A percentile compares a stretch with the other conserved stretches of the same genome.
Evolutionary conservation across 2,113 vertebrate species (phyloP).

Genomic region (Hydropotes inermis): DNA sequence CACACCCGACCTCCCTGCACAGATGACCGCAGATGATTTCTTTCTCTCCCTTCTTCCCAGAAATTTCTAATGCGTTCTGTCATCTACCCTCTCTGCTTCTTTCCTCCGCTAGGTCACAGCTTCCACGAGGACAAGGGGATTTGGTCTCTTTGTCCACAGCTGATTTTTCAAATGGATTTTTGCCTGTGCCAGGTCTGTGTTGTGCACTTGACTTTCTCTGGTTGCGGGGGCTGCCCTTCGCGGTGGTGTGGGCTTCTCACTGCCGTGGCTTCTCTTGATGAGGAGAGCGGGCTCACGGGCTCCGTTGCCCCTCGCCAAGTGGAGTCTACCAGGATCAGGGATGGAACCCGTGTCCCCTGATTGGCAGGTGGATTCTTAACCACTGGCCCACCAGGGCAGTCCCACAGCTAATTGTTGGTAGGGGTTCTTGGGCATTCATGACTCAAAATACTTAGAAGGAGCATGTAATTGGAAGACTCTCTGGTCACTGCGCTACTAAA

Average conservation of each 20-base stretch:
- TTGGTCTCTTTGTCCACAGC: neutral
- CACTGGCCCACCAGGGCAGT: neutral
- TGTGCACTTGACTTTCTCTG: neutral
- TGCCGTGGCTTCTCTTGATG: neutral
- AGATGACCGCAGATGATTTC: neutral
- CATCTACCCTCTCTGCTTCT: neutral
- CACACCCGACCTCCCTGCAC: neutral
- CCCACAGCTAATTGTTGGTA: neutral
- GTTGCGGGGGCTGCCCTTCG: neutral
- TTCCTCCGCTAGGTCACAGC: neutral
- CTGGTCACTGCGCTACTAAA: rapidly evolving
- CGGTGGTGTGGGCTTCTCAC: neutral
- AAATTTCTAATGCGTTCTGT: neutral
- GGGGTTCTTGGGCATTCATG: neutral
- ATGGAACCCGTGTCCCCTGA: neutral
- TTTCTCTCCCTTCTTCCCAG: rapidly evolving
- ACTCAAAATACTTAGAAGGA: neutral
- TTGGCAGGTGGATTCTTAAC: neutral
- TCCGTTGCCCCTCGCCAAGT: neutral
- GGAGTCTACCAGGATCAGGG: neutral
- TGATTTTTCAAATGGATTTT: neutral
- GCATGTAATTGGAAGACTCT: neutral
- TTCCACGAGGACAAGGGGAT: neutral
- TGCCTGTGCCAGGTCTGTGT: neutral
- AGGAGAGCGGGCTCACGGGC: neutral